These are phyloP conservation scores for Agrochola lychnidis DNA, from an alignment of 2,888 invertebrate genomes.

Conservation along the genomic window DNA sequence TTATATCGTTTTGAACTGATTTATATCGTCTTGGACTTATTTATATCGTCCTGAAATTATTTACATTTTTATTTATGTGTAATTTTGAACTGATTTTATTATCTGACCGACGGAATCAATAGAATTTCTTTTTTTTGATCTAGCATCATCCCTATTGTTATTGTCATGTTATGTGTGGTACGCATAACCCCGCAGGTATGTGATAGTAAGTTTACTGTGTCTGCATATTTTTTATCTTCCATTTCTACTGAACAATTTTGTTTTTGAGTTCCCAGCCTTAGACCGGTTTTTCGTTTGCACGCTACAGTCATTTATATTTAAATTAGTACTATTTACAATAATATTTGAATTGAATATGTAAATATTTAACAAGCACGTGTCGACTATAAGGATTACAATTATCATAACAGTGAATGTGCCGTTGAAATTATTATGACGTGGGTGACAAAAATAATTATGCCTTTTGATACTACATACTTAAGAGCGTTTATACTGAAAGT, in stretches of 20 bases:
- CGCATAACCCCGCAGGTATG: too few relatives aligned
- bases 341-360: slow-evolving; percentile 7
- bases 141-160: too few relatives aligned
- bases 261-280: neutral
- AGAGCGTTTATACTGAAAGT: too few relatives aligned
- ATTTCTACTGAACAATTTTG: neutral
- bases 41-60: neutral
- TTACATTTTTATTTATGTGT: too few relatives aligned
- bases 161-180: too few relatives aligned
- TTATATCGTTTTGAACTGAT: too few relatives aligned
- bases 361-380: slow-evolving; percentile 26
- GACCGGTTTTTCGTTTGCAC: neutral
- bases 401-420: slow-evolving; percentile 43
- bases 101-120: too few relatives aligned
- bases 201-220: too few relatives aligned
- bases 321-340: slow-evolving; percentile 27
- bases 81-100: too few relatives aligned
- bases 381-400: slow-evolving; percentile 20
- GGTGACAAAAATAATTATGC: neutral
- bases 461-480: neutral
- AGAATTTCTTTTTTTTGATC: too few relatives aligned
- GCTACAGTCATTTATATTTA: slow-evolving; percentile 33
- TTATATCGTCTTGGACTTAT: too few relatives aligned
- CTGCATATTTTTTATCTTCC: neutral
- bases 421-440: slow-evolving; percentile 20